A percentile compares a stretch with the other conserved stretches of the same genome.
Evolutionary conservation across 2,888 invertebrate genomes (phyloP).

Genomic region (Drosophila putrida): DNA sequence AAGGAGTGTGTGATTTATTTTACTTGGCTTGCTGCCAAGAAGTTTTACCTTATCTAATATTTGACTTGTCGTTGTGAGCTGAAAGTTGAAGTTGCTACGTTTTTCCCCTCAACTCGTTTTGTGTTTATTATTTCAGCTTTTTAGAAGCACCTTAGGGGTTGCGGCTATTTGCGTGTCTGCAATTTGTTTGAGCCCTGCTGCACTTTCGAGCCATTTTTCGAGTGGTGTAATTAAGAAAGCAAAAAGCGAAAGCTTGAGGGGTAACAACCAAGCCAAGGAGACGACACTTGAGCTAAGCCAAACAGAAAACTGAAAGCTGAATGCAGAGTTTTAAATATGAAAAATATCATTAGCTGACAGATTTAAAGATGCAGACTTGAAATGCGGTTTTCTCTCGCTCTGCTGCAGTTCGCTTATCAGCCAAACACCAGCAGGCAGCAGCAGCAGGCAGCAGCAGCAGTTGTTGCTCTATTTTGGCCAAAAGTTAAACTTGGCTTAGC

Average conservation of each 20-base stretch:
- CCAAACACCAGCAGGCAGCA: slow-evolving; percentile 34
- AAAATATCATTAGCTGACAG: slow-evolving; percentile 62
- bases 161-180: slow-evolving; percentile 71
- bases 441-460: slow-evolving; percentile 42
- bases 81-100: slow-evolving; percentile 8
- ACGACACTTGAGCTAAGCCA: slow-evolving; percentile 53
- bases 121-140: slow-evolving; percentile 31
- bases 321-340: slow-evolving; percentile 48
- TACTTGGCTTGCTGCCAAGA: neutral
- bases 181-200: slow-evolving; percentile 63
- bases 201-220: slow-evolving; percentile 62
- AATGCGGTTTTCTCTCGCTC: slow-evolving; percentile 35
- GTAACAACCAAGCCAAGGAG: slow-evolving; percentile 48
- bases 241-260: slow-evolving; percentile 61
- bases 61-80: slow-evolving; percentile 6
- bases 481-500: slow-evolving; percentile 66
- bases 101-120: slow-evolving; percentile 1
- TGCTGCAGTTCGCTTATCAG: slow-evolving; percentile 58
- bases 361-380: slow-evolving; percentile 55
- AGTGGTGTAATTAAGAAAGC: slow-evolving; percentile 71
- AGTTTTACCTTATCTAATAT: slow-evolving; percentile 1
- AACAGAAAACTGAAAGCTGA: slow-evolving; percentile 51
- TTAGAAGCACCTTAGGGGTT: slow-evolving; percentile 35
- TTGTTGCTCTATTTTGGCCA: slow-evolving; percentile 41
- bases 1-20: neutral